phyloP scores from a whole-genome alignment of 2,888 invertebrate species.

The Neoitamus cyanurus region DNA sequence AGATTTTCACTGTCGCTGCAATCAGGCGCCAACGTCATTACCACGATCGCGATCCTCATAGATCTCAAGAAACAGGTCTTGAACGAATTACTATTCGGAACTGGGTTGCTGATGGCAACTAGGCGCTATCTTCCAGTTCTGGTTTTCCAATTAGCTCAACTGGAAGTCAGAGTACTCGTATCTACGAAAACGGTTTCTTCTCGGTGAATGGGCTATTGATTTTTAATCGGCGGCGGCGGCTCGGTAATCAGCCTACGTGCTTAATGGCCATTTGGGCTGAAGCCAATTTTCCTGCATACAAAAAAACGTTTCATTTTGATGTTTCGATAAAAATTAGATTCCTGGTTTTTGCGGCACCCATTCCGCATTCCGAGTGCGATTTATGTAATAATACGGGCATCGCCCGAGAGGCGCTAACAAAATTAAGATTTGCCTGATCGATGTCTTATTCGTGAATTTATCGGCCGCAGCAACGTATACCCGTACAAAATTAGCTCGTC shows the following conservation, averaged over 20 bases:
- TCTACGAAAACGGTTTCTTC: not conserved
- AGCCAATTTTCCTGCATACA: not conserved
- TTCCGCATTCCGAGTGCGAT: not conserved
- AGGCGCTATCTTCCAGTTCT: not conserved
- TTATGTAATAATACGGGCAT: not conserved
- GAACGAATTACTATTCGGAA: not conserved
- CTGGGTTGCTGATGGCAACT: not conserved
- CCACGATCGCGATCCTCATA: not conserved
- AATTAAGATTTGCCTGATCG: not conserved
- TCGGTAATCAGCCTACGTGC: not conserved
- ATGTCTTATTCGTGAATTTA: not conserved
- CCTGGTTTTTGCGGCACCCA: not conserved
- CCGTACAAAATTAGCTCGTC: not conserved
- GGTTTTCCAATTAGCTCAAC: not conserved
- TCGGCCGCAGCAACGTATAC: not conserved
- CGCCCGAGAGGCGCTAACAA: not conserved
- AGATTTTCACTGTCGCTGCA: constrained; percentile 12
- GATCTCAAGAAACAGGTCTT: not conserved
- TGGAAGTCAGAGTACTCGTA: not conserved
- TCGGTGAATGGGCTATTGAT: not conserved
- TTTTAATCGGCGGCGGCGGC: not conserved
- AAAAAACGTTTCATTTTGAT: not conserved
- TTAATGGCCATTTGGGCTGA: not conserved
- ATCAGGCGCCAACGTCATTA: not conserved
- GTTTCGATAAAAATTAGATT: not conserved